Base-by-base conservation (phyloP, 2,888 invertebrate species). In the Hemistola chrysoprasaria region DNA sequence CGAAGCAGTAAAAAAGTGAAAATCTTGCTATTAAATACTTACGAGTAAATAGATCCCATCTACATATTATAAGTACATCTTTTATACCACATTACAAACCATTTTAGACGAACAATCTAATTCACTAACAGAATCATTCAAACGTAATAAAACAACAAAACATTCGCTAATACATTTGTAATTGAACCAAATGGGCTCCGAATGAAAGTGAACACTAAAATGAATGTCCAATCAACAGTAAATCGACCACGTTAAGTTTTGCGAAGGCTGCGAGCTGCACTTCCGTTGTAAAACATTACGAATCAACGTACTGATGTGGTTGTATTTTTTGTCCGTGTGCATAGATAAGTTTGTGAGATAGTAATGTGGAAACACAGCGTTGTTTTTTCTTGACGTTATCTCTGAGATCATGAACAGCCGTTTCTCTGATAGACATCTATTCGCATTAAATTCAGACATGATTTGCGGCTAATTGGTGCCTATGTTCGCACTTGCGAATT, bases 141-240 rank as follows among this genome's bases (percentile, higher is more conserved):
- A 57, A 61, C 28, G 38, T 29, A 21, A 22, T 29, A 21, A 22
- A 26, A 34, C 30, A 30, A 62, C 47, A 54, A 62, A 60, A 61
- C 46, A 32, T 30, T 37, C 53, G 52, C 53, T 64, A 65, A 70
- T 69, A 65, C 65, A 65, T 71, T 63, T 59, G 62, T 74, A 78
- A 76, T 77, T 73, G 70, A 69, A 67, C 59, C 59, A 73, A 74
- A 78, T 74, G 61, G 67, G 61, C 62, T 47, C 50, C 38, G 62
- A 62, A 74, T 60, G 81, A 82, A 83, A 83, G 82, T 78, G 71
- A 74, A 62, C 36, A 46, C 9, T 23, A 24, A 37, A 35, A 41
- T 27, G 48, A 39, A 27, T 8, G 31, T 34, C 33, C 23, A 27
- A 24, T 37, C 28, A 40, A 32, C 40, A 30, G 30, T 7, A 30